Evolutionary conservation across 2,797 vertebrate species (phyloP).

Genomic region (Intellagama lesueurii): DNA sequence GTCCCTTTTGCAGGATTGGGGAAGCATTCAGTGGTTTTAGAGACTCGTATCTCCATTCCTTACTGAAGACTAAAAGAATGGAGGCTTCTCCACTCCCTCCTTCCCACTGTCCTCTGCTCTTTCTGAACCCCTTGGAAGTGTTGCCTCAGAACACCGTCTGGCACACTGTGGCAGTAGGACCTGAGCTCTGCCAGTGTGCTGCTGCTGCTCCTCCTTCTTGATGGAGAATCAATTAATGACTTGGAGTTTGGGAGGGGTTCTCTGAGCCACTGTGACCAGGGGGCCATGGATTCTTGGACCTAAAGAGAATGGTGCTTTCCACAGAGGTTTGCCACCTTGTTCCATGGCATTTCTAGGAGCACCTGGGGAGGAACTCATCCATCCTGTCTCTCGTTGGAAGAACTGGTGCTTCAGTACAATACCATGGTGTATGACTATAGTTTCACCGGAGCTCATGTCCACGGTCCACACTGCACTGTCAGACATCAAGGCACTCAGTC

Average conservation of each 20-base stretch:
- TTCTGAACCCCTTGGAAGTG: constrained; percentile 63
- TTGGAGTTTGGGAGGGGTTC: constrained; percentile 49
- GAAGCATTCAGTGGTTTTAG: constrained; percentile 77
- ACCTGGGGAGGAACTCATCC: constrained; percentile 47
- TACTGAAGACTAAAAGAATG: constrained; percentile 76
- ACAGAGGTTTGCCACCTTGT: constrained; percentile 68
- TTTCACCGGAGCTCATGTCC: constrained; percentile 31
- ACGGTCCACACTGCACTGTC: constrained; percentile 39
- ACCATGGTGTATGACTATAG: constrained; percentile 48
- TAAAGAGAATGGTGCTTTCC: constrained; percentile 80
- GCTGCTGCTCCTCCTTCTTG: constrained; percentile 59
- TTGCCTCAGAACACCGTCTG: constrained; percentile 33
- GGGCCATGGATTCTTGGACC: constrained; percentile 61
- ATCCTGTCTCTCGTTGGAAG: neutral
- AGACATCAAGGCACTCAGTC: constrained; percentile 1
- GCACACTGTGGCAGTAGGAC: constrained; percentile 68
- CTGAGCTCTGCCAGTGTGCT: constrained; percentile 36
- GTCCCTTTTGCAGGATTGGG: constrained; percentile 66
- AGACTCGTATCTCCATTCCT: constrained; percentile 82
- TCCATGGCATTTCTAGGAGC: constrained; percentile 47
- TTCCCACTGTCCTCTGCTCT: constrained; percentile 59
- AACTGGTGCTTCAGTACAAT: constrained; percentile 51
- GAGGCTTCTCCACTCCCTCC: constrained; percentile 71
- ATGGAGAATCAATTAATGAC: constrained; percentile 57
- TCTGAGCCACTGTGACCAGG: constrained; percentile 55